Base-by-base conservation (phyloP, 2,888 invertebrate genomes). In the Hirtodrosophila duncani region DNA sequence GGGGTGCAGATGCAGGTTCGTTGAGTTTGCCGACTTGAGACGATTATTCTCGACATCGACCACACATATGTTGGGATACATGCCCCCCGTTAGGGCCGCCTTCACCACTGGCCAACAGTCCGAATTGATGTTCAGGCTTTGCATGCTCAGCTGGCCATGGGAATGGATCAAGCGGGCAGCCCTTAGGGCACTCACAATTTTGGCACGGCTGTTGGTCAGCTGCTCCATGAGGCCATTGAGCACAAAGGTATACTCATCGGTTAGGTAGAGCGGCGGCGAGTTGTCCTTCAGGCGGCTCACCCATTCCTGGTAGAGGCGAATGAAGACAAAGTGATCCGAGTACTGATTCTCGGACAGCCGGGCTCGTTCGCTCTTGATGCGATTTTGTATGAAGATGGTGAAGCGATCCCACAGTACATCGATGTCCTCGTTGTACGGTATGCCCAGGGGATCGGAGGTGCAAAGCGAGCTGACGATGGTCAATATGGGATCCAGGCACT, bases 401-500 rank as follows among this genome's bases (percentile, higher is more conserved):
- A 89, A 89, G 8, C 31, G 43, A 18, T 52, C 38, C 81, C 69
- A 81, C 1, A 67, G 6, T 4, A 5, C 10, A 31, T 79, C 63
- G 14, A 78, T 48, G n/a, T 81, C 78, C 6, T 72, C 59, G 10
- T 14, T 46, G 0, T 43, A 36, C 0, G 66, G 63, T 7, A 66
- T 41, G 13, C 11, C 37, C 31, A 75, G 5, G 0, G 74, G 74
- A 59, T 75, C 74, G 0, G 50, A 20, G 14, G 87, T 87, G 0
- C 94, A 91, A 64, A 98, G 88, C 44, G 92, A 91, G 83, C 96
- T 94, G 0, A 95, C 95, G 41, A 99, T 93, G 1, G 97, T 97
- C 50, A 98, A 87, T 10, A 99, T 90, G 1, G 98, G 98, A 86
- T 98, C 96, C 16, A 99, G 88, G 84, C 98, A 99, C 85, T 95